Percentiles rank a stretch among this genome's conserved stretches.
phyloP scores from a whole-genome alignment of 2,797 vertebrate genomes.

The Natrix natrix region DNA sequence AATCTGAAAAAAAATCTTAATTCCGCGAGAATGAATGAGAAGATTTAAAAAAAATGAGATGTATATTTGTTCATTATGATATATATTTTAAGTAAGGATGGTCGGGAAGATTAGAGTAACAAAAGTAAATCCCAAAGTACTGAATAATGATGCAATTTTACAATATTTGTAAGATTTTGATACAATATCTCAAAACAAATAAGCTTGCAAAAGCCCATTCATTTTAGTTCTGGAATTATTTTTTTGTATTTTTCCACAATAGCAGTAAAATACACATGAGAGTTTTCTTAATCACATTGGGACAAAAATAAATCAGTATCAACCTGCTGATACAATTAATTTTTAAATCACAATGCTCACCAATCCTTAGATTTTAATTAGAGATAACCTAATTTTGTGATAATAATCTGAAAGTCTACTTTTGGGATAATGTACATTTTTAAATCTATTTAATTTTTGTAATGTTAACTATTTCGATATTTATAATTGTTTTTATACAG shows the following conservation, averaged over 20 bases:
- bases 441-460: background rate
- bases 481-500: background rate
- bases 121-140: background rate
- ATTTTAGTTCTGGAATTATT: background rate
- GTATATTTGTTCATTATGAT: background rate
- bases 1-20: background rate
- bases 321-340: background rate
- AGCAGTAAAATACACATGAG: background rate
- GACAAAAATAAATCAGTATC: background rate
- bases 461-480: background rate
- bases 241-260: background rate
- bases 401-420: background rate
- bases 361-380: background rate
- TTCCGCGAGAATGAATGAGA: background rate
- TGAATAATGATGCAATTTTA: background rate
- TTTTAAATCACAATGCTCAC: conserved; percentile 2
- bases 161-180: background rate
- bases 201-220: background rate
- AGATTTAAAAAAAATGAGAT: background rate
- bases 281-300: background rate
- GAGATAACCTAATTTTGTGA: background rate
- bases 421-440: background rate
- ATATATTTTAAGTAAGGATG: background rate
- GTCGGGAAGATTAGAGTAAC: background rate
- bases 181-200: background rate